Base-by-base conservation (phyloP, 2,797 vertebrate species). In the Poecilia picta region DNA sequence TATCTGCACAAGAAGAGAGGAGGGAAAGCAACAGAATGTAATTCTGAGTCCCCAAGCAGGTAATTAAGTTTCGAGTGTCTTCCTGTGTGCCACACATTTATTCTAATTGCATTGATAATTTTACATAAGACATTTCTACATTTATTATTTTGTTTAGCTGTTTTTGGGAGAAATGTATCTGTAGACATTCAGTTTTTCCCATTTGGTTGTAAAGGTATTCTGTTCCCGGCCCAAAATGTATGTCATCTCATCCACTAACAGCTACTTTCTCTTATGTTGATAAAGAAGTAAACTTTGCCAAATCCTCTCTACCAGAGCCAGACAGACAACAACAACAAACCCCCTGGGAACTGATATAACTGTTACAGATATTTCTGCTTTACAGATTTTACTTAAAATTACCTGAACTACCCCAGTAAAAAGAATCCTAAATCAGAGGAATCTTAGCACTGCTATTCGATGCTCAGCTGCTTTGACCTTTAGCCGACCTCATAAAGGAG, bases 41-140 rank as follows among this genome's bases (percentile, higher is more conserved):
- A 93, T 95, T 88, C 94, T 97, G 88, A 95, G 96, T 95, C 96
- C 97, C 89, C 97, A 97, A 89, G 93, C 96, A 96, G 97, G 97
- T 98, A 95, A 89, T 95, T 74, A 72, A 8, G 74, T 51, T 43
- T 49, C 3, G 33, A 33, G 33, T 16, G 0, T 33, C 3, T 13
- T 64, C 36, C 46, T 39, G 28, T 16, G 57, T 5, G 8, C 2
- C 55, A 23, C 41, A 31, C n/a, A 46, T 39, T n/a, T 43, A 43
- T 23, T 25, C 36, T n/a, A 15, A n/a, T 12, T 39, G 18, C 41
- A 70, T 18, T 20, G 10, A 8, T 68, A 68, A 68, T 43, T 41
- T n/a, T 25, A 43, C 10, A 41, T 66, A 39, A 66, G 33, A 41
- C 7, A 43, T 5, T 2, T 8, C 57, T 31, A 8, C 16, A 20